Percentiles rank a stretch among this genome's conserved stretches.
Conservation (phyloP, 2,113 vertebrate genomes). For the Lipotes vexillifer region DNA sequence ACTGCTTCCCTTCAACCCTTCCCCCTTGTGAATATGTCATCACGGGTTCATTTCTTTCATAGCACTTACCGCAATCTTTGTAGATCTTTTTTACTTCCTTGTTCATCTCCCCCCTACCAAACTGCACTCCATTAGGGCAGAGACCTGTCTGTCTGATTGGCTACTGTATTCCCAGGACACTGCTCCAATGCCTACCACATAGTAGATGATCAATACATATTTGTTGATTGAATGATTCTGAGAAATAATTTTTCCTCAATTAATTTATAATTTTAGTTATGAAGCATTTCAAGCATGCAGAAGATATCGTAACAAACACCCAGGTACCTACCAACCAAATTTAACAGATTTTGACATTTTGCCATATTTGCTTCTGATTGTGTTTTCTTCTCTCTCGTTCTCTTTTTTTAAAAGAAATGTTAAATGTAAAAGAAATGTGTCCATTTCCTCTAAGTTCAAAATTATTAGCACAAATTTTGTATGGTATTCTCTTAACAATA, state of each 20-base stretch:
- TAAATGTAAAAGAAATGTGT: background rate
- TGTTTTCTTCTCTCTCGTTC: background rate
- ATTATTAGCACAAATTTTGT: background rate
- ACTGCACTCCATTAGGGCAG: background rate
- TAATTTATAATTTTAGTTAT: background rate
- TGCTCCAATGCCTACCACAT: background rate
- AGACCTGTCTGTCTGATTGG: background rate
- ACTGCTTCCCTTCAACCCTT: background rate
- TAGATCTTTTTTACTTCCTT: background rate
- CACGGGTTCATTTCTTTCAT: background rate
- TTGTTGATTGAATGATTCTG: background rate
- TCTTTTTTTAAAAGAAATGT: background rate
- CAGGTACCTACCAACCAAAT: background rate
- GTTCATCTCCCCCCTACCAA: no score
- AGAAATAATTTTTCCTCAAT: background rate
- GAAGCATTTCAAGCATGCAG: background rate
- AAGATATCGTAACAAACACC: background rate
- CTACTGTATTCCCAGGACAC: background rate
- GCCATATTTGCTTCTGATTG: background rate
- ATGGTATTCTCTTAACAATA: background rate
- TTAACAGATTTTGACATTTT: background rate
- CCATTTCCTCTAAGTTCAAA: background rate
- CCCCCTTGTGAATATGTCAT: background rate
- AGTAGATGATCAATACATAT: background rate
- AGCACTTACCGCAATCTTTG: rapidly evolving